Evolutionary conservation across 2,888 invertebrate species (phyloP).

Genomic region (Hyposoter dolosus): DNA sequence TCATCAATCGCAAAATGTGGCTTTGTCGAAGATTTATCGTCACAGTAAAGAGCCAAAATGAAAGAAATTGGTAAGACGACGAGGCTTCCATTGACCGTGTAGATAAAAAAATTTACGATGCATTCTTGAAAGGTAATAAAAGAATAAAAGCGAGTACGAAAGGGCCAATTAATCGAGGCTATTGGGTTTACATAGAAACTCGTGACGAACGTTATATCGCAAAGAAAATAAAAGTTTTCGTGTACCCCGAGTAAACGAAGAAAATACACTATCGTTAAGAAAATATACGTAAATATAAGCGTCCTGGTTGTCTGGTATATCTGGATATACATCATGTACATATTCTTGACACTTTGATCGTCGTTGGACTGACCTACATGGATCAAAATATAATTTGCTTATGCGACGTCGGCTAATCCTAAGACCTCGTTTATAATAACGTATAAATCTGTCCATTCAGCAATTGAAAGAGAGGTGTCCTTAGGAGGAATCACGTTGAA

Average conservation of each 20-base stretch:
- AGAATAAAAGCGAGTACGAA: conserved; percentile 3
- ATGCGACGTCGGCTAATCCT: conserved; percentile 57
- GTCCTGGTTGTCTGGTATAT: conserved; percentile 4
- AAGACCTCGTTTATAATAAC: conserved; percentile 37
- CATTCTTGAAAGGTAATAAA: not conserved
- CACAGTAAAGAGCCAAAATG: not conserved
- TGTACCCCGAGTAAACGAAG: not conserved
- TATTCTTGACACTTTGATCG: conserved; percentile 57
- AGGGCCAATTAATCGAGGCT: not conserved
- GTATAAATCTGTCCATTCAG: conserved; percentile 12
- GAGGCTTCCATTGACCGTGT: not conserved
- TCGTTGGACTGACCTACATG: conserved; percentile 63
- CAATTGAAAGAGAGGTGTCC: conserved; percentile 61
- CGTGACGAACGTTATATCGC: not conserved
- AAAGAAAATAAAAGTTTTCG: not conserved
- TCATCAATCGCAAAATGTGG: not conserved
- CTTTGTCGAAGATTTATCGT: conserved; percentile 38
- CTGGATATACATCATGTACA: not conserved
- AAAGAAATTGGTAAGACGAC: not conserved
- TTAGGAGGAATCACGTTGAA: conserved; percentile 56
- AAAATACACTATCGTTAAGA: not conserved
- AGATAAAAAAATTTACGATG: not conserved
- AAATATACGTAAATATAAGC: conserved; percentile 38
- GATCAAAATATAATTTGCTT: conserved; percentile 62
- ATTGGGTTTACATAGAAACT: not conserved